Base-by-base conservation (phyloP, 2,113 vertebrate species). In the Otolemur garnettii region DNA sequence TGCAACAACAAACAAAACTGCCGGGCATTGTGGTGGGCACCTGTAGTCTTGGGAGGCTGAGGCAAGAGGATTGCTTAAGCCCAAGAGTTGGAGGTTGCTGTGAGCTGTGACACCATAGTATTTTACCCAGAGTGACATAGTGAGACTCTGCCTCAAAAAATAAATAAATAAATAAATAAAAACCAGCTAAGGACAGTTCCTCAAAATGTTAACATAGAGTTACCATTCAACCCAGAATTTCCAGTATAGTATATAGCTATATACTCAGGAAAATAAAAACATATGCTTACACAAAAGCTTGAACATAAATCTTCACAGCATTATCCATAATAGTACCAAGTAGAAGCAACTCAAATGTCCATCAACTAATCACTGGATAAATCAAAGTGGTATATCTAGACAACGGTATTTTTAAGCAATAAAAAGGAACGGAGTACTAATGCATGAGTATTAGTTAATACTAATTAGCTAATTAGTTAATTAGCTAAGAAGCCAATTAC, bases 141-240 rank as follows among this genome's bases (percentile, higher is more conserved):
- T 50, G 57, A 92, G 30, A 78, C 13, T 62, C 64, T 30, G 13
- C 57, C 38, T 91, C 53, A 53, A 71, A 87, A 21, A 84, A 18
- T 38, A n/a, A 74, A 78, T 22, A 81, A 84, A 69, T 24, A 81
- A 55, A 42, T 33, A 30, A n/a, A 86, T 93, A 19, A 86, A 78
- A 90, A 90, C 45, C 26, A 87, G 38, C 17, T 30, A 86, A 90
- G 11, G 45, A 57, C 4, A 75, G 45, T 74, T 82, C 33, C 45
- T 87, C 26, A 96, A 91, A 91, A 93, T 69, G 45, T 87, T 87
- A 87, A 55, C 28, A 71, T 0, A 92, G 35, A 81, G 30, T 38
- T 72, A 66, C 11, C 15, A 87, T 33, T 42, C 17, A 38, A 87
- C 60, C 45, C n/a, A 75, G 86, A 33, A 78, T 74, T 74, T 87